Evolutionary conservation across 1,140 invertebrate genomes (phyloP).

Genomic region (Eulimnadia texana): DNA sequence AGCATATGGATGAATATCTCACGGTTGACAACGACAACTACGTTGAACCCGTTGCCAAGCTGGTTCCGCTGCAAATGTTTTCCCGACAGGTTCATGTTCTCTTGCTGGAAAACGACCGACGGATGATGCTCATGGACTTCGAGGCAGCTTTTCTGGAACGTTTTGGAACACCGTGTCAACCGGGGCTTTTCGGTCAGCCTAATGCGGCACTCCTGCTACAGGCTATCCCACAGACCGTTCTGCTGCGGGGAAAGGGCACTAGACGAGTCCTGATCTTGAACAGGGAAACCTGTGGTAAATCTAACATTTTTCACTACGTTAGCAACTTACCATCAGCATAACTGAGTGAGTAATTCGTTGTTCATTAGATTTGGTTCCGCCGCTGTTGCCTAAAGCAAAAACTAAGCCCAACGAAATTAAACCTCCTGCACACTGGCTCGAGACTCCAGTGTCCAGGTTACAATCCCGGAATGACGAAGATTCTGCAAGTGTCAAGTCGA

Average conservation of each 20-base stretch:
- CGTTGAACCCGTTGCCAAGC: slow-evolving; percentile 32
- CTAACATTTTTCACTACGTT: not conserved
- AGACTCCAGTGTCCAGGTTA: not conserved
- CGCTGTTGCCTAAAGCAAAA: not conserved
- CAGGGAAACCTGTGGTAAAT: not conserved
- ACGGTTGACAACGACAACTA: slow-evolving; percentile 24
- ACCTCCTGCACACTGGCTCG: slow-evolving; percentile 13
- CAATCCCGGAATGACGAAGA: not conserved
- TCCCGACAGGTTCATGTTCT: slow-evolving; percentile 40
- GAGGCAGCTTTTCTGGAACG: slow-evolving; percentile 37
- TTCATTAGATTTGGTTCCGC: not conserved
- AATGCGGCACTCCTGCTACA: slow-evolving; percentile 36
- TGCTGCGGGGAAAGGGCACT: slow-evolving; percentile 24
- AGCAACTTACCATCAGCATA: not conserved
- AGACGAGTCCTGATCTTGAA: not conserved
- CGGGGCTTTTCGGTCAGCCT: slow-evolving; percentile 39
- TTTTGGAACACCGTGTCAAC: slow-evolving; percentile 37
- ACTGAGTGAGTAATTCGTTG: not conserved
- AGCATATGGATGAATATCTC: slow-evolving; percentile 35
- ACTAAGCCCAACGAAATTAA: slow-evolving; percentile 7
- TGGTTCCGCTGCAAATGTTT: slow-evolving; percentile 40
- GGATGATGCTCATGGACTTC: slow-evolving; percentile 37
- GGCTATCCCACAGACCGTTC: slow-evolving; percentile 40
- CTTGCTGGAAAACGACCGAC: slow-evolving; percentile 36
- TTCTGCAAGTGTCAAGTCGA: not conserved